Evolutionary conservation across 2,113 vertebrate species (phyloP).

Genomic region (Embiotoca jacksoni): DNA sequence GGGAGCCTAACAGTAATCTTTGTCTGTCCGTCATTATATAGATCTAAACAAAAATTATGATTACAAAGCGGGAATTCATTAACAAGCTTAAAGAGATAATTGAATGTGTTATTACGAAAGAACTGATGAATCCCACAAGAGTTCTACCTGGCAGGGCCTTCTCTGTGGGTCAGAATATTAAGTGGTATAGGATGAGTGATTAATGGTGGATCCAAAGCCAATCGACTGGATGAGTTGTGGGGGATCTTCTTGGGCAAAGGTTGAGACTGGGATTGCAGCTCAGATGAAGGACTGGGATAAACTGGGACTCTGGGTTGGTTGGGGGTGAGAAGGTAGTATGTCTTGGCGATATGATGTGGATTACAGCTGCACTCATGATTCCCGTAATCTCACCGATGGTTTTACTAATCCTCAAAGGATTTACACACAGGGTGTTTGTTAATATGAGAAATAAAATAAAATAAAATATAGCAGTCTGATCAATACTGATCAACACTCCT

Average conservation of each 20-base stretch:
- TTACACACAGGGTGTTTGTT: slow-evolving; percentile 42
- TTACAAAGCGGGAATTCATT: no score
- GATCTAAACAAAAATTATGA: no score
- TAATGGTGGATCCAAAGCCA: slow-evolving; percentile 11
- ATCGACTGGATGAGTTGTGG: background rate
- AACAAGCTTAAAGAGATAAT: no score
- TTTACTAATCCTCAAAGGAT: slow-evolving; percentile 64
- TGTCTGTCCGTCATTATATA: no score
- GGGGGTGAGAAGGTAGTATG: slow-evolving; percentile 17
- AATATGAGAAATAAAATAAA: no score
- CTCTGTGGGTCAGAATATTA: slow-evolving; percentile 10
- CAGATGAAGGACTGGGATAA: slow-evolving; percentile 28
- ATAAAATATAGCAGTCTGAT: no score
- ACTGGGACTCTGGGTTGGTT: background rate
- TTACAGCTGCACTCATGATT: slow-evolving; percentile 64
- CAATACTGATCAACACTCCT: no score
- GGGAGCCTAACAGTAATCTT: no score
- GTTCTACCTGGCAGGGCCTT: no score
- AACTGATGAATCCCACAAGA: no score
- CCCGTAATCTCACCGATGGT: slow-evolving; percentile 59
- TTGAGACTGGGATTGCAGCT: slow-evolving; percentile 11
- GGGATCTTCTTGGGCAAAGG: slow-evolving; percentile 3
- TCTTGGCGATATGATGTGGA: slow-evolving; percentile 50
- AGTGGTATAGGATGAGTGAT: slow-evolving; percentile 23
- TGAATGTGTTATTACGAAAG: no score